phyloP scores from a whole-genome alignment of 2,888 invertebrate genomes.

The Caenorhabditis uteleia region DNA sequence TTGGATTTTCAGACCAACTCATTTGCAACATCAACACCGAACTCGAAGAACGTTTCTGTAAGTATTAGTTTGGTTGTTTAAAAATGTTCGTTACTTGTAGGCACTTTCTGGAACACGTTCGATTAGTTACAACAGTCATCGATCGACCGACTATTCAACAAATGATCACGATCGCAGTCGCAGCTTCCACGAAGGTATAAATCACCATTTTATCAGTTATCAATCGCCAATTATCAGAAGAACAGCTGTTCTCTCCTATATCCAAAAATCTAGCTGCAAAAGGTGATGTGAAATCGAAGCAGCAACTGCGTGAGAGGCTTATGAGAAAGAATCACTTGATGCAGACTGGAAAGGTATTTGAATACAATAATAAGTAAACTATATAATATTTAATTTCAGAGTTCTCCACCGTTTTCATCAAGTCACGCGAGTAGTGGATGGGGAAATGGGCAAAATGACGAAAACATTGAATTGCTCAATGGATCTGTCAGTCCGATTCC shows the following conservation, averaged over 20 bases:
- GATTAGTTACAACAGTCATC: background rate
- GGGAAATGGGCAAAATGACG: conserved; percentile 3
- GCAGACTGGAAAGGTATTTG: background rate
- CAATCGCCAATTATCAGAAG: conserved; percentile 1
- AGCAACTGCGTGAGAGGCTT: conserved; percentile 48
- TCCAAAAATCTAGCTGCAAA: conserved; percentile 27
- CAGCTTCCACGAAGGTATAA: conserved; percentile 28
- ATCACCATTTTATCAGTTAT: too few relatives aligned
- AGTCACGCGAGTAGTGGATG: conserved; percentile 7
- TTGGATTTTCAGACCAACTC: background rate
- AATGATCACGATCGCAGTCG: conserved; percentile 37
- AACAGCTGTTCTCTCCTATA: conserved; percentile 35
- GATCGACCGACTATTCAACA: background rate
- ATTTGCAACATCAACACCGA: conserved; percentile 30
- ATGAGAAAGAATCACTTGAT: conserved; percentile 39
- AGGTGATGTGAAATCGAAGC: conserved; percentile 35
- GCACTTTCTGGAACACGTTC: background rate
- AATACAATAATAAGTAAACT: background rate
- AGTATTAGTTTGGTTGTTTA: background rate
- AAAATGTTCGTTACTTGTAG: background rate
- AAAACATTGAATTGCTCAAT: conserved; percentile 8
- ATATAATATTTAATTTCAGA: too few relatives aligned
- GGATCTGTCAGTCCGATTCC: conserved; percentile 19
- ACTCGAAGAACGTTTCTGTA: conserved; percentile 4
- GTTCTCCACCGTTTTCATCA: background rate